Conservation (phyloP, 2,797 vertebrate genomes). For the Pelochelys cantorii region DNA sequence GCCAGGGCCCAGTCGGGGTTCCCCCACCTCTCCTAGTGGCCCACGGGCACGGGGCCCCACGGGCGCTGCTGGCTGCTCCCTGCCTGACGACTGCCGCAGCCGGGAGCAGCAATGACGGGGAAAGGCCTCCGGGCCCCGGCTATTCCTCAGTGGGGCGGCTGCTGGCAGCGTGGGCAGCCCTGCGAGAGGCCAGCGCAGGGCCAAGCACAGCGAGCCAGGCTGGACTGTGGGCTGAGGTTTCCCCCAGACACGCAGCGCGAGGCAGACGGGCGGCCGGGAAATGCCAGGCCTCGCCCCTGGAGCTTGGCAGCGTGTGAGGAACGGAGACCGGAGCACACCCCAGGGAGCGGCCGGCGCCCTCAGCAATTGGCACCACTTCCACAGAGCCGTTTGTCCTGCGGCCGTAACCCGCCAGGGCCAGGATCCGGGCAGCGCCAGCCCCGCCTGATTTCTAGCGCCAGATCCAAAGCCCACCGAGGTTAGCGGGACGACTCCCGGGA, state of each 20-base stretch:
- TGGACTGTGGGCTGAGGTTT: not conserved
- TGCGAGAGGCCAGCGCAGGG: not conserved
- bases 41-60: no score
- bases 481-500: not conserved
- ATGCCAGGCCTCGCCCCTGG: not conserved
- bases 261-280: not conserved
- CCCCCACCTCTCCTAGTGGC: no score
- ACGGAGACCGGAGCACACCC: no score
- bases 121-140: not conserved
- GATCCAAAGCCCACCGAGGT: not conserved
- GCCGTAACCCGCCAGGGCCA: no score
- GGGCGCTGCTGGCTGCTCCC: no score
- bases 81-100: not conserved
- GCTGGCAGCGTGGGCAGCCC: not conserved
- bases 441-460: not conserved
- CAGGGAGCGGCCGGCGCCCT: not conserved
- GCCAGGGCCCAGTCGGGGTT: no score
- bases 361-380: not conserved
- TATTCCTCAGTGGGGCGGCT: not conserved
- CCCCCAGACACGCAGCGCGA: not conserved
- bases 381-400: not conserved
- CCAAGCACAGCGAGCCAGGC: not conserved
- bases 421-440: not conserved
- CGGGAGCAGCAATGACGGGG: not conserved
- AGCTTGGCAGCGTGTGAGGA: not conserved